Conservation (phyloP, 1,140 invertebrate genomes). For the Potamilus streckersoni region DNA sequence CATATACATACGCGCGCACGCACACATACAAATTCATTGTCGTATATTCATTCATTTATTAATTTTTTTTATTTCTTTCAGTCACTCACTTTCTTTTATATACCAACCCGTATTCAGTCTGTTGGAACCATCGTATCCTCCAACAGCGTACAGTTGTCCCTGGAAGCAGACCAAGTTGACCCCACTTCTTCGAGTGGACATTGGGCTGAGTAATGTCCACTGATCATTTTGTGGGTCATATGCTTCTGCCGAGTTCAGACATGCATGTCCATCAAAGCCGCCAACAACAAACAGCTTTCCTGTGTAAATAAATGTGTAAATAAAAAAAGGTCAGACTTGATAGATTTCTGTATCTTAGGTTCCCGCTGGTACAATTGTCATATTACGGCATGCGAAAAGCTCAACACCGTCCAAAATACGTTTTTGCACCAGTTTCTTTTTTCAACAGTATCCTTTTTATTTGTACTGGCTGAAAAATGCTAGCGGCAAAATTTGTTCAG, state of each 20-base stretch:
- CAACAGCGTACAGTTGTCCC: slow-evolving; percentile 70
- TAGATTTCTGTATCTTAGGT: not conserved
- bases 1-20: not conserved
- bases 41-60: not conserved
- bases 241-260: slow-evolving; percentile 84
- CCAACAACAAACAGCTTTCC: slow-evolving; percentile 71
- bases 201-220: slow-evolving; percentile 84
- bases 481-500: too few species aligned
- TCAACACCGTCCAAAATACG: not conserved
- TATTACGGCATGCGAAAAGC: not conserved
- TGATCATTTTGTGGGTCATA: slow-evolving; percentile 85
- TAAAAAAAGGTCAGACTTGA: not conserved
- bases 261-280: slow-evolving; percentile 89
- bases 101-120: slow-evolving; percentile 37
- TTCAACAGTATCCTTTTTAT: too few species aligned
- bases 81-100: not conserved
- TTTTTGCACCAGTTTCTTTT: too few species aligned
- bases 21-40: not conserved
- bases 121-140: slow-evolving; percentile 68
- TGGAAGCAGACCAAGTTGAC: slow-evolving; percentile 67
- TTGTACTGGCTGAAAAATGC: too few species aligned
- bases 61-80: not conserved
- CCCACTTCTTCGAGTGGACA: slow-evolving; percentile 75
- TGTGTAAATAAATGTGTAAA: slow-evolving; percentile 13
- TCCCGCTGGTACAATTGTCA: not conserved